Base-by-base conservation (phyloP, 2,888 invertebrate species). In the Orthonevra nobilis region DNA sequence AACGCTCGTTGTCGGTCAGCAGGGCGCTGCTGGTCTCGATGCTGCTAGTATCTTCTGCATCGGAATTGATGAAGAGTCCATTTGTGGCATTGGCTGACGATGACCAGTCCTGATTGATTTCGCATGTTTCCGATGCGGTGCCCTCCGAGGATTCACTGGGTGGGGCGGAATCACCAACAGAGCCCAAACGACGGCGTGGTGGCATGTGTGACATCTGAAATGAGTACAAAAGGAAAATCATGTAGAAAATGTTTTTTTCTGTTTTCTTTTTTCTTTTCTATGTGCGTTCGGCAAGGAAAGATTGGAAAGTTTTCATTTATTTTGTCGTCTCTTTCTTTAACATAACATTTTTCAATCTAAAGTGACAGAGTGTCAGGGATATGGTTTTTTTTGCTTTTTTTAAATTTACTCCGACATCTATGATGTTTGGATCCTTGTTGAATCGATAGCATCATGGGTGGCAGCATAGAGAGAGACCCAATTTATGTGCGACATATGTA, bases 1-100 rank as follows among this genome's bases (percentile, higher is more conserved):
- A 90, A 56, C 93, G 90, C 85, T 94, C 94, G 73, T 90, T 87
- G 56, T 93, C 92, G 5, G 92, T 91, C 48, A 93, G 90, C 70
- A 88, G 86, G 10, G 88, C 87, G 44, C 87, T 87, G 84, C 84
- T 87, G 26, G 88, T 88, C 58, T 88, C 89, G 10, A 88, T 86
- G 83, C 88, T 89, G 2, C 88, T 83, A 61, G 86, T 87, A 58
- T 89, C 88, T 50, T 83, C 81, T 58, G 86, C 87, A 73, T 88
- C 88, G 2, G 88, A 87, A 69, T 86, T 87, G 72, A 87, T 85
- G 70, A 86, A 87, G 15, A 86, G 82, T 10, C 86, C 86, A 83
- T 86, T 88, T 42, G 73, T 26, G 63, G 84, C 85, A 66, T 86
- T 85, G 70, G 89, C 87, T 3, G 89, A 86, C 15, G 89, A 86